Conservation (phyloP, 2,888 invertebrate genomes). For the Apomyelois bistriatella region DNA sequence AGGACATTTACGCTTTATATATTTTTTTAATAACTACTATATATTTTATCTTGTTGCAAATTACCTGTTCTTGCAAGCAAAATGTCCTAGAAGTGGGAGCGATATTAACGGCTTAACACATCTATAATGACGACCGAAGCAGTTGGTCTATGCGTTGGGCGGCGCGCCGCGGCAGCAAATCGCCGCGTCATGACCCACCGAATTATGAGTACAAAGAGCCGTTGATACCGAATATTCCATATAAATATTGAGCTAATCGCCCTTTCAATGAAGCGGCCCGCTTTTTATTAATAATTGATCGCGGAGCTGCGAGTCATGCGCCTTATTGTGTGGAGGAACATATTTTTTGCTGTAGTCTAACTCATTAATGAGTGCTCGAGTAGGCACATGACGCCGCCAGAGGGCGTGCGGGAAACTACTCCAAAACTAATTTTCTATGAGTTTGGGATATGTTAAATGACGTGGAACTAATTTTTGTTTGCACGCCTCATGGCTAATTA, state of each 20-base stretch:
- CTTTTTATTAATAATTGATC: slow-evolving; percentile 80
- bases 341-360: slow-evolving; percentile 69
- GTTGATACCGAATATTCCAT: slow-evolving; percentile 80
- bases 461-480: slow-evolving; percentile 68
- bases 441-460: slow-evolving; percentile 53
- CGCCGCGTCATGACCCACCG: slow-evolving; percentile 76
- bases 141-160: slow-evolving; percentile 64
- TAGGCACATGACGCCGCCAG: slow-evolving; percentile 57
- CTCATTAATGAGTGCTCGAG: slow-evolving; percentile 64
- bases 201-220: slow-evolving; percentile 78
- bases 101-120: slow-evolving; percentile 12
- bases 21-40: too few species aligned
- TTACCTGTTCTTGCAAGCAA: too few species aligned
- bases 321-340: slow-evolving; percentile 70
- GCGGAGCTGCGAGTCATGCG: slow-evolving; percentile 76
- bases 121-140: slow-evolving; percentile 32
- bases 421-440: slow-evolving; percentile 62
- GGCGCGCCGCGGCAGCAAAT: slow-evolving; percentile 57
- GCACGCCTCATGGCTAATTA: slow-evolving; percentile 28
- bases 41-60: too few species aligned
- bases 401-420: slow-evolving; percentile 49
- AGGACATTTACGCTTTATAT: too few species aligned
- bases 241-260: slow-evolving; percentile 81
- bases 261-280: slow-evolving; percentile 79
- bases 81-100: too few species aligned